Conservation (phyloP, 1,140 invertebrate genomes). For the Rhopalosiphum padi region DNA sequence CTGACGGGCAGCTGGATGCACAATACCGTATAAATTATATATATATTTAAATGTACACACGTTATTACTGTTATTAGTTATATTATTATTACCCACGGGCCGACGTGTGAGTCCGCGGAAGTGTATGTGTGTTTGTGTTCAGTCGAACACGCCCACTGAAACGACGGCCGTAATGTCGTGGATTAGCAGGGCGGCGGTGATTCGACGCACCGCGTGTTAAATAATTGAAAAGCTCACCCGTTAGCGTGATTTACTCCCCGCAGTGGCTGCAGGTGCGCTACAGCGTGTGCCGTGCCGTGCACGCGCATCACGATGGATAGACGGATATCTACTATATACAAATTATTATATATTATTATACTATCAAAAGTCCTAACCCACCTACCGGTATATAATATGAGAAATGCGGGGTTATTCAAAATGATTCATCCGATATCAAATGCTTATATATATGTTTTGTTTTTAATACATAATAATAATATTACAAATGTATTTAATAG, state of each 20-base stretch:
- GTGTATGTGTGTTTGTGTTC: background rate
- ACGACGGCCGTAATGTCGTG: background rate
- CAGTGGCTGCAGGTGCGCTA: background rate
- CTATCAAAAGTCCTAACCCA: background rate
- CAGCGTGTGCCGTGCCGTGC: background rate
- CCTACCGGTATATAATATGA: background rate
- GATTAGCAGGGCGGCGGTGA: background rate
- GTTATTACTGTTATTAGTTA: background rate
- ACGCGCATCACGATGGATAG: background rate
- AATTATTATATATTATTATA: no score
- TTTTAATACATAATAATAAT: background rate
- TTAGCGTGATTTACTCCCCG: background rate
- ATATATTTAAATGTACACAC: background rate
- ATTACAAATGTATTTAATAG: no score
- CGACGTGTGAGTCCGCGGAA: background rate
- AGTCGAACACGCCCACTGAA: background rate
- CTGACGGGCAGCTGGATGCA: background rate
- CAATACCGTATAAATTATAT: background rate
- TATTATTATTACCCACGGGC: background rate
- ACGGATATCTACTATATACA: background rate
- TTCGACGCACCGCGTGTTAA: background rate
- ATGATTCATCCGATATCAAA: background rate
- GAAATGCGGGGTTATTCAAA: background rate
- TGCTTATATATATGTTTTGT: background rate
- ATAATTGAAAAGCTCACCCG: conserved; percentile 10